Conservation (phyloP, 2,797 vertebrate species). For the Bovichtus diacanthus region DNA sequence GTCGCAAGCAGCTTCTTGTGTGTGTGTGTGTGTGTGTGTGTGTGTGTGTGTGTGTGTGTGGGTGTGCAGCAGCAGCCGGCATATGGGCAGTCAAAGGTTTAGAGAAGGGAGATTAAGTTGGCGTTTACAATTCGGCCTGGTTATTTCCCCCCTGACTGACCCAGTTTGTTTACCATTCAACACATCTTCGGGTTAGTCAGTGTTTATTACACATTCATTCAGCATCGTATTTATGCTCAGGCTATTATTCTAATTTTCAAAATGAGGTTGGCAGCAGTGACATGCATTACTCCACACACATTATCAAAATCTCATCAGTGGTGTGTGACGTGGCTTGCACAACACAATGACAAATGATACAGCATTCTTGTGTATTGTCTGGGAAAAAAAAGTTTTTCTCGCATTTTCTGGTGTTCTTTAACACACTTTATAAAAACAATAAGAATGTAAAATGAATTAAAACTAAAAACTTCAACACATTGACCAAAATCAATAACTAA, state of each 20-base stretch:
- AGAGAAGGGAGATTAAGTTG: constrained; percentile 44
- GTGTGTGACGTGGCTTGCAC: not conserved
- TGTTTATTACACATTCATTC: not conserved
- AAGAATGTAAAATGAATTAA: not conserved
- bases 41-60: constrained; percentile 25
- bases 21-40: constrained; percentile 3
- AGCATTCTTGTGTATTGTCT: not conserved
- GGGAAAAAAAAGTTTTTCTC: not conserved
- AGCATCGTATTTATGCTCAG: not conserved
- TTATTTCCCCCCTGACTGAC: constrained; percentile 34
- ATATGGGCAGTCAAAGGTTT: constrained; percentile 59
- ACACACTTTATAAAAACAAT: not conserved
- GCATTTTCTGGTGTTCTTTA: not conserved
- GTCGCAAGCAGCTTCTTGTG: not conserved
- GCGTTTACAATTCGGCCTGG: constrained; percentile 35
- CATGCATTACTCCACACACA: no score
- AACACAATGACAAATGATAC: not conserved
- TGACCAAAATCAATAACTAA: not conserved
- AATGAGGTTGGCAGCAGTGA: not conserved
- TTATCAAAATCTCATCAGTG: not conserved
- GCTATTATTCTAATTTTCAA: not conserved
- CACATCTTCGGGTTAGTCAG: not conserved
- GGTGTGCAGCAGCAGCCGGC: constrained; percentile 30
- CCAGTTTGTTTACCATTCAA: constrained; percentile 1
- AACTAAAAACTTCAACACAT: not conserved